These are phyloP conservation scores for Apotomis turbidana DNA, from an alignment of 2,888 invertebrate species.

Conservation along the genomic window DNA sequence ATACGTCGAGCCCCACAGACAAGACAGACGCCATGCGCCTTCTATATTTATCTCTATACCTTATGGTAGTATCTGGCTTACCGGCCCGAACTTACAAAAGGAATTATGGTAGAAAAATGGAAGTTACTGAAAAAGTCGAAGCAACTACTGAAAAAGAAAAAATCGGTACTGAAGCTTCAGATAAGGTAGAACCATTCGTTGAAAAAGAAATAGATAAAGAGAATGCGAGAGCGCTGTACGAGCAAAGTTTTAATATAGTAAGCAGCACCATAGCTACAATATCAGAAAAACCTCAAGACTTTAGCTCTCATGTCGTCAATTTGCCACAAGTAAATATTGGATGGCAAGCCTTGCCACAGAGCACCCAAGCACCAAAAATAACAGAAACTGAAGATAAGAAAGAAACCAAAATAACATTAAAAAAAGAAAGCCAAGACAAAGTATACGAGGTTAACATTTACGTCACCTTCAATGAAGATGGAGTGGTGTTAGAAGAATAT, in stretches of 20 bases:
- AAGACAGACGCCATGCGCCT: conserved; percentile 14
- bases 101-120: neutral
- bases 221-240: conserved; percentile 3
- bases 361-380: neutral
- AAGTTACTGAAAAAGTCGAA: neutral
- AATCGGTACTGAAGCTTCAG: neutral
- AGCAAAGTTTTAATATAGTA: neutral
- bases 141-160: neutral
- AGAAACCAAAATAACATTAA: neutral
- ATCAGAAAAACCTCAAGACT: neutral
- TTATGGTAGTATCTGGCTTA: conserved; percentile 8
- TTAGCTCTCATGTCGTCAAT: conserved; percentile 1
- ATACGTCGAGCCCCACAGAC: neutral
- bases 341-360: conserved; percentile 3
- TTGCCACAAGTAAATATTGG: conserved; percentile 13
- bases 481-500: neutral
- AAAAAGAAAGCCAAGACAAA: neutral
- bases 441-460: conserved; percentile 7
- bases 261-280: conserved; percentile 8
- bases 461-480: conserved; percentile 15
- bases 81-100: conserved; percentile 15
- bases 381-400: neutral
- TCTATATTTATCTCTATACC: conserved; percentile 11
- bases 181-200: too few species aligned
- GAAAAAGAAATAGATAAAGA: conserved; percentile 13